Evolutionary conservation across 1,140 invertebrate genomes (phyloP).

Genomic region (Mercenaria mercenaria): DNA sequence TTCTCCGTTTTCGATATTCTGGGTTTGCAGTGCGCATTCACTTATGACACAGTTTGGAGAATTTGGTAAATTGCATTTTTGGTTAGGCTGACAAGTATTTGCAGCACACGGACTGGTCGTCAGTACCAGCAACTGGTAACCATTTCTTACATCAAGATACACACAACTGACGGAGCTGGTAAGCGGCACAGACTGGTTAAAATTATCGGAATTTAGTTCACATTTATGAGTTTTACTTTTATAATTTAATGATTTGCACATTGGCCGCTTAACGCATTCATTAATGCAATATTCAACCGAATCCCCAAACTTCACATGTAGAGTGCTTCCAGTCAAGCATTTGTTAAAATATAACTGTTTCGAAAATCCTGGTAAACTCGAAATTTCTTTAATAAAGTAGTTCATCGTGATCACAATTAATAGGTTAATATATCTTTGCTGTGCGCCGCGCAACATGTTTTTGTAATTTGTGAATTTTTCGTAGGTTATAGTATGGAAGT

Average conservation of each 20-base stretch:
- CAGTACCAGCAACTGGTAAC: not conserved
- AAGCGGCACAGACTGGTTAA: not conserved
- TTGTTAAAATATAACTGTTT: not conserved
- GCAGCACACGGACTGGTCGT: not conserved
- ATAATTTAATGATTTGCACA: constrained; percentile 31
- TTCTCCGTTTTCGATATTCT: not conserved
- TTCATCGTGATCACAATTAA: not conserved
- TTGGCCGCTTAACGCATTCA: constrained; percentile 12
- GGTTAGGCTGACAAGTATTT: not conserved
- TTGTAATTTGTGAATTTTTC: no score
- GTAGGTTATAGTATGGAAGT: no score
- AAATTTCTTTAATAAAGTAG: not conserved
- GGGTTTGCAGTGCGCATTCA: not conserved
- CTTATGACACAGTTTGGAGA: not conserved
- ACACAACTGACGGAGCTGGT: not conserved
- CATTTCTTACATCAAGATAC: not conserved
- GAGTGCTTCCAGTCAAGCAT: not conserved
- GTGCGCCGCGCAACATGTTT: no score
- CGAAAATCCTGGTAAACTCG: not conserved
- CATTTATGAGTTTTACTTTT: not conserved
- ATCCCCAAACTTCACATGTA: not conserved
- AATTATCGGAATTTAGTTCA: not conserved
- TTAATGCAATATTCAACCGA: not conserved
- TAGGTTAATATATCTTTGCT: no score
- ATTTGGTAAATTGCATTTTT: not conserved